These are phyloP conservation scores for Caenorhabditis remanei DNA, from an alignment of 1,140 invertebrate genomes.

Conservation along the genomic window DNA sequence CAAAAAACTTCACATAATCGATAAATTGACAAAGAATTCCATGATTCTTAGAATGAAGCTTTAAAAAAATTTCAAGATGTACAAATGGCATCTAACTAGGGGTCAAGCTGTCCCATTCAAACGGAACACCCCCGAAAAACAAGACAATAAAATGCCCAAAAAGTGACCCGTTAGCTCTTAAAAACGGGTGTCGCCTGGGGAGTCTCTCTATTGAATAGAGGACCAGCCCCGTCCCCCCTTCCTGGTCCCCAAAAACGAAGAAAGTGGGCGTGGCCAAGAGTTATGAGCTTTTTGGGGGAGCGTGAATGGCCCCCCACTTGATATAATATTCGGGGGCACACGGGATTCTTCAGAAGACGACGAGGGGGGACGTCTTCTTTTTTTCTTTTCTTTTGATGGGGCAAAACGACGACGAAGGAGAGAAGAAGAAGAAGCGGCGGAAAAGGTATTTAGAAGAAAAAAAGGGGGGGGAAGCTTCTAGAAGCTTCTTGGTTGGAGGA, in stretches of 20 bases:
- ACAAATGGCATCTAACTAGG: neutral
- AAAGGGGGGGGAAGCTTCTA: neutral
- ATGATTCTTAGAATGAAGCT: too few relatives aligned
- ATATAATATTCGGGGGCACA: constrained; percentile 39
- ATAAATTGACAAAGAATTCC: too few relatives aligned
- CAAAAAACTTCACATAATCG: too few relatives aligned
- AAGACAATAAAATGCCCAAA: neutral
- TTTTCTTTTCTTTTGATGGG: constrained; percentile 6
- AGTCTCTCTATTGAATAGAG: constrained; percentile 20
- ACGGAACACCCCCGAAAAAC: neutral
- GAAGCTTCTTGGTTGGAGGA: neutral
- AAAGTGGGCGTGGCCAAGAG: constrained; percentile 38
- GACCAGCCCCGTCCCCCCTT: too few relatives aligned
- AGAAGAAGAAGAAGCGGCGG: neutral
- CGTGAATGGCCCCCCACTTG: neutral
- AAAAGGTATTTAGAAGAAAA: constrained; percentile 24
- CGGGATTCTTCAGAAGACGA: neutral
- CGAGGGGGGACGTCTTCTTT: neutral
- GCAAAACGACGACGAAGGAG: neutral
- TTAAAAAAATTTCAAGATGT: too few relatives aligned
- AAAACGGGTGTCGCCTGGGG: constrained; percentile 36
- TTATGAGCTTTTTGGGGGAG: constrained; percentile 31
- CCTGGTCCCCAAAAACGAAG: neutral
- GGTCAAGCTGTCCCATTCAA: neutral
- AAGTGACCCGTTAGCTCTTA: too few relatives aligned